These are phyloP conservation scores for Ricordea florida DNA, from an alignment of 92 coral and sea anemone genomes.

Conservation along the genomic window DNA sequence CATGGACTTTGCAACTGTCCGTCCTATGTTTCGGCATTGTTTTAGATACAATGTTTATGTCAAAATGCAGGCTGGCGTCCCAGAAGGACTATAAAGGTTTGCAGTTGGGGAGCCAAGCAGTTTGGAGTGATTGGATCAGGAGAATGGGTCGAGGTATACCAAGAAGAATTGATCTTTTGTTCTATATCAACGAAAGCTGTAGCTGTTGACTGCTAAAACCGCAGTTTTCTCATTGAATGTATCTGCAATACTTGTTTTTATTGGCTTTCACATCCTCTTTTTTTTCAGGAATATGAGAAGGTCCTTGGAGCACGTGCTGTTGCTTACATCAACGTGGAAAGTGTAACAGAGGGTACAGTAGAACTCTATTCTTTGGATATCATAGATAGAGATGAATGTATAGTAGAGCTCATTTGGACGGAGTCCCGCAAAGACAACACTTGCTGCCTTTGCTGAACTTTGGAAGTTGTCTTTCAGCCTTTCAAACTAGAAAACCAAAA, in stretches of 20 bases:
- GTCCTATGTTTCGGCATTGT: no score
- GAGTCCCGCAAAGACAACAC: no score
- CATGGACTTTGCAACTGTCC: no score
- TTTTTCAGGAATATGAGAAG: constrained; percentile 47
- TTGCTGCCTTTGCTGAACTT: no score
- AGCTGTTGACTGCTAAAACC: neutral
- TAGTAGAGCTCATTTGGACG: no score
- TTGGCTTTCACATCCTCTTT: neutral
- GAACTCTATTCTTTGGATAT: no score
- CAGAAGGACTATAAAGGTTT: constrained; percentile 81
- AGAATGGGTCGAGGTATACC: constrained; percentile 88
- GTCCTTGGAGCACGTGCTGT: constrained; percentile 66
- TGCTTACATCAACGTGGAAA: constrained; percentile 81
- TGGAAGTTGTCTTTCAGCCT: no score
- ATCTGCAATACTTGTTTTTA: neutral
- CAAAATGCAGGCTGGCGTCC: constrained; percentile 92
- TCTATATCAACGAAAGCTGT: no score
- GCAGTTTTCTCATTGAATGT: neutral
- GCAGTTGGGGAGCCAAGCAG: constrained; percentile 92
- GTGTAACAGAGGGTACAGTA: constrained; percentile 51
- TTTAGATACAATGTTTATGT: no score
- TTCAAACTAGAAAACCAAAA: no score
- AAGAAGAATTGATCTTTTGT: no score
- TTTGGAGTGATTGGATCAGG: constrained; percentile 78
- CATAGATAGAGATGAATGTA: no score